Percentiles rank a stretch among this genome's conserved stretches.
Conservation (phyloP, 2,797 vertebrate species). For the Dryobates pubescens region DNA sequence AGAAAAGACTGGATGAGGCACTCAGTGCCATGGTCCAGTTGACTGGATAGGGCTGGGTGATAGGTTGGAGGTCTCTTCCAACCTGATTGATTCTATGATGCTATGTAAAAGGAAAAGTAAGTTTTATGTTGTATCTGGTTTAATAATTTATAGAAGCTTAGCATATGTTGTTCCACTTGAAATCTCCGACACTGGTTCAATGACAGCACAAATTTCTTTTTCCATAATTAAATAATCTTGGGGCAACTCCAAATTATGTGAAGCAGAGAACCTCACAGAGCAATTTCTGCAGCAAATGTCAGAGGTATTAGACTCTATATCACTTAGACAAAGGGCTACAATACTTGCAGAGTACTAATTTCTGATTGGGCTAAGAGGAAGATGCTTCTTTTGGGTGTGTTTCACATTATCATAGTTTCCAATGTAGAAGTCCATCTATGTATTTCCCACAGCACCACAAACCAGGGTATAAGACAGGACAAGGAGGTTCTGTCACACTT, state of each 20-base stretch:
- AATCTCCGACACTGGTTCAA: constrained; percentile 17
- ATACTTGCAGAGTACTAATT: constrained; percentile 21
- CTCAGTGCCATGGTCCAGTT: too few species aligned
- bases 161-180: constrained; percentile 25
- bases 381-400: background rate
- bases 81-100: too few species aligned
- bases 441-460: background rate
- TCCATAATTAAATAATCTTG: constrained; percentile 47
- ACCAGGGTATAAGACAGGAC: background rate
- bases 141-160: constrained; percentile 9
- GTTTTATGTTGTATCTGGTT: background rate
- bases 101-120: background rate
- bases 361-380: background rate
- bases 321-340: background rate
- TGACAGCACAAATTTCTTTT: constrained; percentile 17
- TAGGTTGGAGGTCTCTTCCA: too few species aligned
- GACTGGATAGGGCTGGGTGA: too few species aligned
- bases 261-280: constrained; percentile 18
- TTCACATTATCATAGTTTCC: background rate
- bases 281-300: constrained; percentile 52
- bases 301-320: background rate
- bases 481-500: background rate
- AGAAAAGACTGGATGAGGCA: too few species aligned
- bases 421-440: background rate
- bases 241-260: constrained; percentile 28